phyloP scores from a whole-genome alignment of 2,888 invertebrate genomes.

The Dicroscelio sp. region DNA sequence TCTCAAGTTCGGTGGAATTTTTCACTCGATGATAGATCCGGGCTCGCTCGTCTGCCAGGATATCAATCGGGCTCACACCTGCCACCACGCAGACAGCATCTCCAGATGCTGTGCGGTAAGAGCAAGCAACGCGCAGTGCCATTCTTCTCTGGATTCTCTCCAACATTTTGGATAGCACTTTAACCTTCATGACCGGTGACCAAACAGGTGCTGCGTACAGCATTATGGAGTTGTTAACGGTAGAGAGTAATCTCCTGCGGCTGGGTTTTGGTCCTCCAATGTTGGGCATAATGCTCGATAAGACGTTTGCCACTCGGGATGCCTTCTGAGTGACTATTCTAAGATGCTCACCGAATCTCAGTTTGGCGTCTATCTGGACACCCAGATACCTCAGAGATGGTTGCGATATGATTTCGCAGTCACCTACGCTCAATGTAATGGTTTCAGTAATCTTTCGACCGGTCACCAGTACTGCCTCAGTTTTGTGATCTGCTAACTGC shows the following conservation, averaged over 20 bases:
- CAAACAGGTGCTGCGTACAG: background rate
- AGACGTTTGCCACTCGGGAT: background rate
- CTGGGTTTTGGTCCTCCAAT: background rate
- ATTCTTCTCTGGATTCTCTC: constrained; percentile 41
- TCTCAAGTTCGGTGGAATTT: too few species aligned
- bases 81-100: too few species aligned
- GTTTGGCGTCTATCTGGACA: constrained; percentile 65
- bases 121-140: constrained; percentile 19
- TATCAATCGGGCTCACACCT: too few species aligned
- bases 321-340: background rate
- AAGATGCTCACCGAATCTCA: constrained; percentile 30
- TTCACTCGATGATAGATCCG: background rate
- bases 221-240: background rate
- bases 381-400: constrained; percentile 76
- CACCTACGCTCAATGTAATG: constrained; percentile 69
- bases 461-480: too few species aligned
- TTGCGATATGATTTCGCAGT: constrained; percentile 37
- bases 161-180: background rate
- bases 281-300: background rate
- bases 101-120: constrained; percentile 51
- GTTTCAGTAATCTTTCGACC: constrained; percentile 48
- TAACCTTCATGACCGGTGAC: background rate
- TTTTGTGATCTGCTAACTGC: constrained; percentile 72
- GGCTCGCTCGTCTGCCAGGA: too few species aligned
- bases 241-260: background rate